Base-by-base conservation (phyloP, 2,888 invertebrate species). In the Mythimna ferrago region DNA sequence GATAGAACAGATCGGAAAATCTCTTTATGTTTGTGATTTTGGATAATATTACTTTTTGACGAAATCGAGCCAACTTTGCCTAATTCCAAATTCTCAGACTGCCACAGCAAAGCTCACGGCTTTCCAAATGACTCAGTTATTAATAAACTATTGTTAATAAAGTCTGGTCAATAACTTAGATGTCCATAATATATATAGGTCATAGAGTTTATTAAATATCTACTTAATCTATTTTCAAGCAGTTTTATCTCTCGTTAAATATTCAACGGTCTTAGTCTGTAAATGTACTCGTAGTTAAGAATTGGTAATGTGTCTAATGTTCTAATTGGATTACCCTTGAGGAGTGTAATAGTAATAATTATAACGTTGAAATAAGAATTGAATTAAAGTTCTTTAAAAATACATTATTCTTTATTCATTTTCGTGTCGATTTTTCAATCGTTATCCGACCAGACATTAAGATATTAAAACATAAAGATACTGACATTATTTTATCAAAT, bases 91-190 rank as follows among this genome's bases (percentile, higher is more conserved):
- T 19, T 7, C 44, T 16, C 10, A 57, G 26, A 44, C 10, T 2
- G 0, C 56, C 54, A 57, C 35, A 32, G 4, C 51, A 63, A 2
- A 2, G 35, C 6, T 54, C 44, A 63, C 26, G n/a, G 32, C 19
- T 19, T n/a, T 21, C 6, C 66, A 51, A 74, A 61, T 41, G 32
- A 21, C 14, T 16, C 19, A 6, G 2, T 66, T 56, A 66, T 51
- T 51, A 56, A 32, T 67, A 56, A 48, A 35, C 38, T 1, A 48
- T 44, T 60, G n/a, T 44, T 62, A n/a, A 62, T 69, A n/a, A 21
- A 51, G 61, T n/a, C 32, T 56, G 41, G 19, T 16, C 14, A 70
- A 48, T 19, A 26, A 35, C 5, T 16, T 48, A 60, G 10, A 63
- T 41, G 5, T 44, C 11, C n/a, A 35, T 62, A 51, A 51, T 10